phyloP scores from a whole-genome alignment of 2,797 vertebrate species.

The Rhinichthys osculus region DNA sequence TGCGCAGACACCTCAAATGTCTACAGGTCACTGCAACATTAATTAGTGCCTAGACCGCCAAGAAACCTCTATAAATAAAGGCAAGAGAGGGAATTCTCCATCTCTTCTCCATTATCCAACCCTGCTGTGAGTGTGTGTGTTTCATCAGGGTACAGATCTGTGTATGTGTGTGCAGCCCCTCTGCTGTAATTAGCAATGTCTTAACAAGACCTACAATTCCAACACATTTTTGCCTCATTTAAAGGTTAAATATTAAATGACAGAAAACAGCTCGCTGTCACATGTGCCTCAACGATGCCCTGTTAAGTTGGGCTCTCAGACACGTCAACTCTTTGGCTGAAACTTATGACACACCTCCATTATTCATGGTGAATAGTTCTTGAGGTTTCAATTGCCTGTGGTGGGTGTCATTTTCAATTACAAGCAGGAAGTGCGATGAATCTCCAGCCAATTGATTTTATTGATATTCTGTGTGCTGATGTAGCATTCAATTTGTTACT shows the following conservation, averaged over 20 bases:
- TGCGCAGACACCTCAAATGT: constrained; percentile 55
- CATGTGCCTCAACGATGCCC: background rate
- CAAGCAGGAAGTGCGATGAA: constrained; percentile 45
- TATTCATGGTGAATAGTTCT: background rate
- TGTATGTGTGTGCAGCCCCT: constrained; percentile 20
- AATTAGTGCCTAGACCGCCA: constrained; percentile 70
- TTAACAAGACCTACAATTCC: constrained; percentile 36
- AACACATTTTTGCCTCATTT: constrained; percentile 37
- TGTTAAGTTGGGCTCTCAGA: background rate
- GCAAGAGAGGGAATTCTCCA: constrained; percentile 36
- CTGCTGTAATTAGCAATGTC: constrained; percentile 42
- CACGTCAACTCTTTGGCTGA: background rate
- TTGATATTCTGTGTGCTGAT: constrained; percentile 47
- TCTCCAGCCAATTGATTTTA: constrained; percentile 56
- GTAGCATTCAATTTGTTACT: constrained; percentile 54
- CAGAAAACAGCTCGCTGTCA: background rate
- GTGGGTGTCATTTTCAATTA: constrained; percentile 48
- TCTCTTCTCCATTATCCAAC: constrained; percentile 52
- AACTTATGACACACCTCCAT: constrained; percentile 4
- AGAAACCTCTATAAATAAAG: constrained; percentile 37
- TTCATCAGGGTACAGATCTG: background rate
- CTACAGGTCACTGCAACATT: constrained; percentile 72
- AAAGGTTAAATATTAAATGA: background rate
- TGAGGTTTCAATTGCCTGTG: constrained; percentile 52
- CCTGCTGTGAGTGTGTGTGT: constrained; percentile 21